Base-by-base conservation (phyloP, 2,888 invertebrate species). In the Bembecia ichneumoniformis region DNA sequence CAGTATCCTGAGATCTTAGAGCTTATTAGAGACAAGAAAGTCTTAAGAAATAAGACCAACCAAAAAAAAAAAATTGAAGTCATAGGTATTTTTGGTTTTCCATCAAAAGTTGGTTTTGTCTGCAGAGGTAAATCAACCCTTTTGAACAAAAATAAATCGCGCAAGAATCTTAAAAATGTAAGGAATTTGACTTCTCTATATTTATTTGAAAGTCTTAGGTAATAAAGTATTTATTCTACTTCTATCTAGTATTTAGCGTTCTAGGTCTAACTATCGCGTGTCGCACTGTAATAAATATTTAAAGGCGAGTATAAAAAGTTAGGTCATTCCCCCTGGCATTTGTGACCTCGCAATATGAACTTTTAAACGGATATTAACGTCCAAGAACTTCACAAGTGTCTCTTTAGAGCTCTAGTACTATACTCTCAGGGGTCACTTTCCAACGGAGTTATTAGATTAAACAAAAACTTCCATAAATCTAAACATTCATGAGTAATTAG, bases 301-400 rank as follows among this genome's bases (percentile, higher is more conserved):
- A 56, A 68, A 73, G 57, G 56, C 66, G 64, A 68, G 71, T 69
- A 70, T 62, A 63, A 56, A 57, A 50, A 50, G 54, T 52, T 50
- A 57, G 78, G 74, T 79, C 77, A 74, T 74, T 75, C 66, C 74
- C 77, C 71, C 71, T 77, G 76, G 80, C 78, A 77, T 77, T 71
- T 75, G 67, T 65, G 77, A 78, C 79, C 74, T 77, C 74, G 74
- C 68, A 65, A 70, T 68, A 67, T 68, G 65, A 63, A 73, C 63
- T 62, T 59, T 59, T 57, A 66, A 69, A 77, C 73, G 72, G 66
- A 70, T 40, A 40, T 40, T 40, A 40, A 28, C 28, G 28, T 28
- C 28, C 28, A 28, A 13, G 40, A 40, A 40, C 40, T 40, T 14
- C 11, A 40, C n/a, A 11, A 14, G 3, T 14, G 14, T 45, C 46